Conservation (phyloP, 2,888 invertebrate genomes). For the Drosophila merina region DNA sequence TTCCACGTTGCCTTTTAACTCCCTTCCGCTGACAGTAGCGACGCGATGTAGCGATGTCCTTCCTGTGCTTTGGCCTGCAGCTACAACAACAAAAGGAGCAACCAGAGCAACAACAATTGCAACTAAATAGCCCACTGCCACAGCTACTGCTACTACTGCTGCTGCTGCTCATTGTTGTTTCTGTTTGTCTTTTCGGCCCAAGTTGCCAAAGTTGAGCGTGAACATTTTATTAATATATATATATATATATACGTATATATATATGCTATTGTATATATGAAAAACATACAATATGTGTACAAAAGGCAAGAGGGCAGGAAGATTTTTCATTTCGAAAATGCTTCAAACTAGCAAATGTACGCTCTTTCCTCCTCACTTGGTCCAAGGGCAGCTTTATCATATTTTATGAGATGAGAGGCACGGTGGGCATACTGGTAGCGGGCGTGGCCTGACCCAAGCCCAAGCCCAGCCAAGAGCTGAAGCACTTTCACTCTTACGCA, state of each 20-base stretch:
- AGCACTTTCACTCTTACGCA: conserved; percentile 66
- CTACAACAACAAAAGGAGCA: conserved; percentile 20
- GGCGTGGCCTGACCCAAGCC: conserved; percentile 28
- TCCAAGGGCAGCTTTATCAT: conserved; percentile 66
- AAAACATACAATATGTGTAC: background rate
- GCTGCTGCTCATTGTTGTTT: conserved; percentile 37
- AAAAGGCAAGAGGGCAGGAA: conserved; percentile 2
- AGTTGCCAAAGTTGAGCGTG: conserved; percentile 55
- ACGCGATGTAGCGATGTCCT: conserved; percentile 48
- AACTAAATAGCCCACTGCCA: conserved; percentile 62
- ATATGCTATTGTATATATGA: background rate
- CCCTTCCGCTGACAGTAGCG: conserved; percentile 35
- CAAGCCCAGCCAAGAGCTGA: conserved; percentile 26
- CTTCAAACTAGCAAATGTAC: conserved; percentile 36
- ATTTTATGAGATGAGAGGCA: conserved; percentile 30
- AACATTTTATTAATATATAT: conserved; percentile 73
- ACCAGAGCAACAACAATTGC: conserved; percentile 50
- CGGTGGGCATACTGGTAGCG: background rate
- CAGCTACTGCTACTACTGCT: conserved; percentile 12
- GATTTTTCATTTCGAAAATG: conserved; percentile 48
- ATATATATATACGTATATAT: background rate
- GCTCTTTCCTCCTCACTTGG: conserved; percentile 28
- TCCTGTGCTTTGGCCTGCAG: conserved; percentile 59
- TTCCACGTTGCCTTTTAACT: background rate
- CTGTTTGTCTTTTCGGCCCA: conserved; percentile 45